A percentile compares a stretch with the other conserved stretches of the same genome.
These are phyloP conservation scores for Lagria hirta DNA, from an alignment of 2,888 invertebrate species.

Conservation along the genomic window DNA sequence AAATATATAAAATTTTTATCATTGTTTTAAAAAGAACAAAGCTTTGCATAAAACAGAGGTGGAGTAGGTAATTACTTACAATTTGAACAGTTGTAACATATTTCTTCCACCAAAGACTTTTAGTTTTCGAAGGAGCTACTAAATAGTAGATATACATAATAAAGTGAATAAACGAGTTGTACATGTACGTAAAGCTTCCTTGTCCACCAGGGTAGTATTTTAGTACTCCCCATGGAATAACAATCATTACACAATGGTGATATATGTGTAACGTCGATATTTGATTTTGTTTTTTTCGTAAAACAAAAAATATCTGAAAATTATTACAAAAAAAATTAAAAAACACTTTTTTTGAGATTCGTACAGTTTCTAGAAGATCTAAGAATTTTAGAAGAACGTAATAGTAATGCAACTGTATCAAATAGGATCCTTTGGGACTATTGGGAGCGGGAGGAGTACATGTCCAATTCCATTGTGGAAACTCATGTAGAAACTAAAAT, in stretches of 20 bases:
- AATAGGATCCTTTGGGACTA: too few relatives aligned
- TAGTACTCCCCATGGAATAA: slow-evolving; percentile 63
- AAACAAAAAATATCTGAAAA: slow-evolving; percentile 67
- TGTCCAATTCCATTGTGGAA: too few relatives aligned
- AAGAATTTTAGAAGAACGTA: slow-evolving; percentile 1
- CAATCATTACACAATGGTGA: slow-evolving; percentile 77
- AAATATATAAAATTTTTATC: too few relatives aligned
- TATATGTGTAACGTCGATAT: slow-evolving; percentile 79
- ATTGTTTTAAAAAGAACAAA: too few relatives aligned
- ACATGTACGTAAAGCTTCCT: slow-evolving; percentile 61
- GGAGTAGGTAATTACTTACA: slow-evolving; percentile 53
- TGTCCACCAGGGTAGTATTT: slow-evolving; percentile 69
- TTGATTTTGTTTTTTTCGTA: slow-evolving; percentile 77
- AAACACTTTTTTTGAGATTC: too few relatives aligned
- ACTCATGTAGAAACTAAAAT: too few relatives aligned
- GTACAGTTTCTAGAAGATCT: slow-evolving; percentile 1
- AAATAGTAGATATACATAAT: slow-evolving; percentile 81
- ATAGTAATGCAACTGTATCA: slow-evolving; percentile 1
- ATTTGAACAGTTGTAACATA: slow-evolving; percentile 79
- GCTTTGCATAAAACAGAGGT: too few relatives aligned
- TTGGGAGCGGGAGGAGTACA: too few relatives aligned
- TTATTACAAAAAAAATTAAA: background rate
- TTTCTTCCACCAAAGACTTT: slow-evolving; percentile 84
- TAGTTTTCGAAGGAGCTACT: slow-evolving; percentile 67
- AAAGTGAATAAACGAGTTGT: slow-evolving; percentile 72